phyloP scores from a whole-genome alignment of 2,113 vertebrate species.

The Lanius collurio region DNA sequence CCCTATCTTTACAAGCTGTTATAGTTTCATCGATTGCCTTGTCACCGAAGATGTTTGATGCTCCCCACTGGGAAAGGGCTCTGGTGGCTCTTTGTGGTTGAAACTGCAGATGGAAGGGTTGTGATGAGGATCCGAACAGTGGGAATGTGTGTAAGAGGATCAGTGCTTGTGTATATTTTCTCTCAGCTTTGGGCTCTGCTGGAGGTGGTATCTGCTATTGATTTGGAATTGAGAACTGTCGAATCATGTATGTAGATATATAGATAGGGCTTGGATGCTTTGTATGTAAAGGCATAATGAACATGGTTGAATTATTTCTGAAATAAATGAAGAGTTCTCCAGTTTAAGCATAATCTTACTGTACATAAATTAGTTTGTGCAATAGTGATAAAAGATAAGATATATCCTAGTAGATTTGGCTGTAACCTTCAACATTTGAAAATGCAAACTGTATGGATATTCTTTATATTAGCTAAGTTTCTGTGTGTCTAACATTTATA shows the following conservation, averaged over 20 bases:
- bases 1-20: neutral
- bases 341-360: neutral
- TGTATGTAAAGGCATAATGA: neutral
- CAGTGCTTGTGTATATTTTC: slow-evolving; percentile 20
- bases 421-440: neutral
- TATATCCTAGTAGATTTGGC: neutral
- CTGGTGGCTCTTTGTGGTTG: slow-evolving; percentile 76
- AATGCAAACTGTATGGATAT: neutral
- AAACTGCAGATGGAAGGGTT: slow-evolving; percentile 63
- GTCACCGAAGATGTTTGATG: slow-evolving; percentile 71
- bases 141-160: slow-evolving; percentile 65
- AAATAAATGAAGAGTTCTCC: neutral
- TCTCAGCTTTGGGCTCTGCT: slow-evolving; percentile 12
- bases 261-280: neutral
- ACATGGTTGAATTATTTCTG: neutral
- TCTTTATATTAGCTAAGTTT: neutral
- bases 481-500: neutral
- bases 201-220: neutral
- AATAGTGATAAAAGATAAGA: neutral
- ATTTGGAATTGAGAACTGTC: neutral
- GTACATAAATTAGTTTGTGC: neutral
- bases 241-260: neutral
- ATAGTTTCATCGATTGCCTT: slow-evolving; percentile 70
- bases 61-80: slow-evolving; percentile 50
- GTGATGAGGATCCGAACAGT: slow-evolving; percentile 67